Evolutionary conservation across 30 jellyfish, hydroid and myxozoan species (phyloP).

Genomic region (Catostylus mosaicus): DNA sequence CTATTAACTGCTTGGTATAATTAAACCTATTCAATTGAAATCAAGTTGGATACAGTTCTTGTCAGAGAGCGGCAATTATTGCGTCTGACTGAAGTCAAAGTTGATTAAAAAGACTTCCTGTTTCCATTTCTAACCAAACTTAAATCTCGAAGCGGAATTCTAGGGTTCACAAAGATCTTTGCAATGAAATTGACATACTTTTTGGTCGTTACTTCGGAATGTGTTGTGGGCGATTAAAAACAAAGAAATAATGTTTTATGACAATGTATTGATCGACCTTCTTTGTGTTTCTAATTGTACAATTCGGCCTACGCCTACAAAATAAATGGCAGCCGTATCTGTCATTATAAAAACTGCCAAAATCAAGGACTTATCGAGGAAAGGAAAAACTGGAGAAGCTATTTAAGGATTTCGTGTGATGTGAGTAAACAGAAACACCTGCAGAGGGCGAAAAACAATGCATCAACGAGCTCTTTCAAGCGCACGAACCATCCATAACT

Average conservation of each 20-base stretch:
- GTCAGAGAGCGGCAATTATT: no score
- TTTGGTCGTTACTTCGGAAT: not conserved
- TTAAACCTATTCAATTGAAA: no score
- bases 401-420: not conserved
- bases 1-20: no score
- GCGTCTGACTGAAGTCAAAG: no score
- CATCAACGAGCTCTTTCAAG: conserved; percentile 8
- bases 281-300: not conserved
- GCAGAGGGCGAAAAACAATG: conserved; percentile 8
- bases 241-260: not conserved
- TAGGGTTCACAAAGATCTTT: no score
- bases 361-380: no score
- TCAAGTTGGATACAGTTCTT: no score
- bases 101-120: not conserved
- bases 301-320: conserved; percentile 6
- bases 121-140: no score
- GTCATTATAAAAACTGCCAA: not conserved
- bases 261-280: not conserved
- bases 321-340: not conserved
- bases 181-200: no score
- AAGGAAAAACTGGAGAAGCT: not conserved
- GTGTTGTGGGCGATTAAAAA: conserved; percentile 3
- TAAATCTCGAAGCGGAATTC: no score
- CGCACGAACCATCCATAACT: conserved; percentile 12
- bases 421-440: conserved; percentile 46